Evolutionary conservation across 2,888 invertebrate species (phyloP).

Genomic region (Hypselothyrea guttata): DNA sequence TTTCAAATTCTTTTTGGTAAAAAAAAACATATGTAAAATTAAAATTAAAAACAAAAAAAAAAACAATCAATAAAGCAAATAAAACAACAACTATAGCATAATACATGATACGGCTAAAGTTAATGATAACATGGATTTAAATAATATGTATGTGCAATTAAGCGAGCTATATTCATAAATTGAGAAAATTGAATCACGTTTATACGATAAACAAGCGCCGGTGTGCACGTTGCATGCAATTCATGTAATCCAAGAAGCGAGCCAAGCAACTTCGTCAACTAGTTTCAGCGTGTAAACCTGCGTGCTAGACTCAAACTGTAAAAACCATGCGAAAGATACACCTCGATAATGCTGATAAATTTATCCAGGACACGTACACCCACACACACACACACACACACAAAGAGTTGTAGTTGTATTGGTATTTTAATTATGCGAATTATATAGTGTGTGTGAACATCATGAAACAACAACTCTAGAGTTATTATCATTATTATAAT

Average conservation of each 20-base stretch:
- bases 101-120: no score
- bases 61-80: no score
- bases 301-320: neutral
- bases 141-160: conserved; percentile 64
- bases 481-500: no score
- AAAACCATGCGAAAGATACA: conserved; percentile 8
- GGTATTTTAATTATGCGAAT: conserved; percentile 38
- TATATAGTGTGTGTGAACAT: conserved; percentile 17
- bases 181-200: conserved; percentile 5
- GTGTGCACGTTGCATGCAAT: no score
- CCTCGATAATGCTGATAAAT: conserved; percentile 24
- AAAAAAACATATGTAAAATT: conserved; percentile 30
- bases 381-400: neutral
- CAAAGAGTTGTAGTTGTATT: conserved; percentile 47
- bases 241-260: no score
- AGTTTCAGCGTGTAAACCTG: no score
- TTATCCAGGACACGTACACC: conserved; percentile 2
- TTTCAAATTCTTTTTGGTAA: conserved; percentile 56
- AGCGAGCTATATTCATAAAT: conserved; percentile 28
- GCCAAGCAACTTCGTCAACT: conserved; percentile 16
- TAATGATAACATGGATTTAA: conserved; percentile 33
- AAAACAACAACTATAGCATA: conserved; percentile 19
- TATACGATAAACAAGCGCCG: conserved; percentile 10
- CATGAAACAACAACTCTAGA: no score
- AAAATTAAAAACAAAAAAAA: no score